Conservation (phyloP, 2,797 vertebrate genomes). For the Sciurus carolinensis region DNA sequence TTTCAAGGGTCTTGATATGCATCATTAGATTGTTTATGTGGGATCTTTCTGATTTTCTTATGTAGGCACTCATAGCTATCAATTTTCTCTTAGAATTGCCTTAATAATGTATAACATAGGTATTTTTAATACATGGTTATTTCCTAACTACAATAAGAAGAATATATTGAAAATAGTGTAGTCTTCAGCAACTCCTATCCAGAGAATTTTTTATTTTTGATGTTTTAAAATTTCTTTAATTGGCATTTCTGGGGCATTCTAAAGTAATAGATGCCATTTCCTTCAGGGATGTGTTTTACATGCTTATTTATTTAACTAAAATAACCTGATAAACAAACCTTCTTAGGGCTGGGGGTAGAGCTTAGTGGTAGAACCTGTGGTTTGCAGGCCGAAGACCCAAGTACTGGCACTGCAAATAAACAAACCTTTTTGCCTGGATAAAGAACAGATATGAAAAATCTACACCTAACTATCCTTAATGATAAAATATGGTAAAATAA, state of each 20-base stretch:
- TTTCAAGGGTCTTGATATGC: too few relatives aligned
- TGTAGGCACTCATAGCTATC: too few relatives aligned
- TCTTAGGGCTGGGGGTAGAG: not conserved
- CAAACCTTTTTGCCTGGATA: not conserved
- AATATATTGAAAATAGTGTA: not conserved
- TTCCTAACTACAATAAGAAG: not conserved
- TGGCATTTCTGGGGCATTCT: not conserved
- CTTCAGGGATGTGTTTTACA: not conserved
- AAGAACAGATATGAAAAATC: not conserved
- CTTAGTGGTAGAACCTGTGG: too few relatives aligned
- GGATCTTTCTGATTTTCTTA: too few relatives aligned
- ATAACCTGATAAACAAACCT: constrained; percentile 13
- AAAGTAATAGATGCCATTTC: constrained; percentile 7
- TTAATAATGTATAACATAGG: not conserved
- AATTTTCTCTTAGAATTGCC: too few relatives aligned
- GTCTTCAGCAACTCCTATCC: not conserved
- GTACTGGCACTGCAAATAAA: too few relatives aligned
- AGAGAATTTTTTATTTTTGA: not conserved
- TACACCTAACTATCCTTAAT: not conserved
- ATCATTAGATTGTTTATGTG: too few relatives aligned
- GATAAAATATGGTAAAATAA: constrained; percentile 8
- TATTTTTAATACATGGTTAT: not conserved
- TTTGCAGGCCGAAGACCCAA: too few relatives aligned
- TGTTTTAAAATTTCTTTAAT: not conserved
- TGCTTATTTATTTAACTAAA: not conserved